Evolutionary conservation across 2,888 invertebrate genomes (phyloP).

Genomic region (Chalcis sispes): DNA sequence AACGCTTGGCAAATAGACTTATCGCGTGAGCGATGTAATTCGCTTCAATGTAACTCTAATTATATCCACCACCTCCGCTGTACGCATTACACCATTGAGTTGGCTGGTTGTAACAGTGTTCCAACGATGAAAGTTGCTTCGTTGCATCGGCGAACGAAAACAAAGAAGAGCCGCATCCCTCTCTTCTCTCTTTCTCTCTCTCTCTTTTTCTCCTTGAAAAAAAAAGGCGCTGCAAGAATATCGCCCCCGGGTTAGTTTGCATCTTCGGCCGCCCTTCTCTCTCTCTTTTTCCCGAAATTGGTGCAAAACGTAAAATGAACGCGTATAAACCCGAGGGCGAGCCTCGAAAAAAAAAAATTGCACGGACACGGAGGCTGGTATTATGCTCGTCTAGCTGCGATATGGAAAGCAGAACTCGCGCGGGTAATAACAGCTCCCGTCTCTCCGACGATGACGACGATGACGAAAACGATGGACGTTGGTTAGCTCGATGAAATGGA

Average conservation of each 20-base stretch:
- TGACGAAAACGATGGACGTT: background rate
- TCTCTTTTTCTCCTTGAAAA: background rate
- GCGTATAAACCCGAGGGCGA: background rate
- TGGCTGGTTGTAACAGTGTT: too few species aligned
- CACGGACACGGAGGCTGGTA: conserved; percentile 64
- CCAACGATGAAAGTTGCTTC: conserved; percentile 32
- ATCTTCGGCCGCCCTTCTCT: conserved; percentile 12
- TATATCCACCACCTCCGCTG: background rate
- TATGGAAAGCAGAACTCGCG: conserved; percentile 68
- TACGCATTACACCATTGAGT: background rate
- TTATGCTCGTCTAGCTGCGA: conserved; percentile 73
- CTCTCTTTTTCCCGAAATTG: conserved; percentile 44
- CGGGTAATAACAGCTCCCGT: conserved; percentile 67
- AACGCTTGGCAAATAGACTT: conserved; percentile 44
- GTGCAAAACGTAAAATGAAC: conserved; percentile 18
- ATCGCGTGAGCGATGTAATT: conserved; percentile 48
- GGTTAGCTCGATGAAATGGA: background rate
- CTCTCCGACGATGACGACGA: conserved; percentile 9
- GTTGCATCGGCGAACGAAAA: background rate
- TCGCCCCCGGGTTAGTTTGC: conserved; percentile 26
- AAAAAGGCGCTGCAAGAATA: conserved; percentile 2
- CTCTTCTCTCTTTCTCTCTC: too few species aligned
- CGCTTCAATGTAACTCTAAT: conserved; percentile 9
- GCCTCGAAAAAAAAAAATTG: conserved; percentile 1
- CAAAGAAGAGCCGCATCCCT: too few species aligned